phyloP scores from a whole-genome alignment of 1,140 invertebrate genomes.

The Drosophila bocki region DNA sequence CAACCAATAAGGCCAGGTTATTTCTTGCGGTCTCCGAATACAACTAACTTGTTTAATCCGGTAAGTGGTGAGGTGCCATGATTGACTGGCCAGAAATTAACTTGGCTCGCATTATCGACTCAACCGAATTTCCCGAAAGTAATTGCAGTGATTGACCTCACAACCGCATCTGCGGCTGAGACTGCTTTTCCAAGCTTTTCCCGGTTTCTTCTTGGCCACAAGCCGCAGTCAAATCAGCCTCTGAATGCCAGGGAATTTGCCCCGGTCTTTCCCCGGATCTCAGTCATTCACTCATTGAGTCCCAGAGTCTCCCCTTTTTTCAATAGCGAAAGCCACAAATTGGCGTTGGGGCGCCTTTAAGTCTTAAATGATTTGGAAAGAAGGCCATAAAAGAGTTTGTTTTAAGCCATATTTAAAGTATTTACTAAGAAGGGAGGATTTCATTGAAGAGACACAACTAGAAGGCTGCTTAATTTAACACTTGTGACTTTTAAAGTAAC shows the following conservation, averaged over 20 bases:
- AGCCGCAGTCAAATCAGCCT: slow-evolving; percentile 72
- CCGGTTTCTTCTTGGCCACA: slow-evolving; percentile 16
- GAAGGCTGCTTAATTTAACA: not conserved
- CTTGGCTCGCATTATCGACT: slow-evolving; percentile 26
- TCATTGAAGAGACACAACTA: not conserved
- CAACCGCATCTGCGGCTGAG: slow-evolving; percentile 60
- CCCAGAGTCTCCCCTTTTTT: slow-evolving; percentile 11
- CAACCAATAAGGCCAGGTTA: slow-evolving; percentile 3
- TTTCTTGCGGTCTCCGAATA: not conserved
- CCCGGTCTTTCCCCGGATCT: not conserved
- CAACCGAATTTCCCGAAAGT: slow-evolving; percentile 52
- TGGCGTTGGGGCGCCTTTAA: slow-evolving; percentile 33
- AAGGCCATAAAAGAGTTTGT: slow-evolving; percentile 18
- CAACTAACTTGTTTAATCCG: slow-evolving; percentile 23
- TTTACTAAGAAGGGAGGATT: not conserved
- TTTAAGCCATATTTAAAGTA: slow-evolving; percentile 2
- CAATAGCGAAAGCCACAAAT: slow-evolving; percentile 53
- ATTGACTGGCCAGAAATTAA: slow-evolving; percentile 43
- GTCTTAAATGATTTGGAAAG: slow-evolving; percentile 56
- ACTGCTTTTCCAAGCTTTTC: slow-evolving; percentile 1
- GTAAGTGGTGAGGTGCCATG: slow-evolving; percentile 6
- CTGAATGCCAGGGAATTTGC: slow-evolving; percentile 41
- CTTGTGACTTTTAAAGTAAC: no score
- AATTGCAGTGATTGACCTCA: slow-evolving; percentile 77
- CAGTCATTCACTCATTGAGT: slow-evolving; percentile 23